Base-by-base conservation (phyloP, 1,140 invertebrate genomes). In the Wasmannia auropunctata region DNA sequence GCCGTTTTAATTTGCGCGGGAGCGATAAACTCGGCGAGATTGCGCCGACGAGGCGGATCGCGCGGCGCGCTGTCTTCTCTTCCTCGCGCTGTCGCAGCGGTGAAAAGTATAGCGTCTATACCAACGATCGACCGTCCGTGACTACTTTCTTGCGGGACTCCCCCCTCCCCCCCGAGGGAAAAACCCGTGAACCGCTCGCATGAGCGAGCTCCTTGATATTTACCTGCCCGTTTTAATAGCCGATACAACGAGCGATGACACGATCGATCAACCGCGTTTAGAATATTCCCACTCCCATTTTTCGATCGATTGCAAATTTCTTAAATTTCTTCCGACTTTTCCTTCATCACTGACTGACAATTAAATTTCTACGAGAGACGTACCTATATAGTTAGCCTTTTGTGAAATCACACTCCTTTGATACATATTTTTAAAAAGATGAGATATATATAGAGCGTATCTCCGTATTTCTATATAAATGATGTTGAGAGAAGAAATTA, bases 191-290 rank as follows among this genome's bases (percentile, higher is more conserved):
- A 56, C 7, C 37, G 43, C 37, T 70, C 58, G 28, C 14, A 69
- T 34, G n/a, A n/a, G n/a, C 22, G 5, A 56, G 16, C 7, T 19
- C n/a, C 28, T 43, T 28, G 11, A 31, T 43, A 19, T 54, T 79
- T 63, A 75, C n/a, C n/a, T 58, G 43, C 31, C 31, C 37, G 34
- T 75, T n/a, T n/a, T 79, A 67, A 65, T 67, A n/a, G 10, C 28
- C 58, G 5, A 3, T 63, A 16, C 14, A 6, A 70, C 19, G 34
- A 72, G n/a, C 40, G 34, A 54, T 28, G 46, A 70, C 19, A 70
- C 34, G 25, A 43, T n/a, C n/a, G n/a, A 14, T 6, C 16, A n/a
- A n/a, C 10, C 22, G 28, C 43, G n/a, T n/a, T n/a, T n/a, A n/a
- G n/a, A n/a, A 60, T 40, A 43, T 58, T 40, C 6, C 25, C n/a